These are phyloP conservation scores for Papilio polytes DNA, from an alignment of 1,140 invertebrate genomes.

Conservation along the genomic window DNA sequence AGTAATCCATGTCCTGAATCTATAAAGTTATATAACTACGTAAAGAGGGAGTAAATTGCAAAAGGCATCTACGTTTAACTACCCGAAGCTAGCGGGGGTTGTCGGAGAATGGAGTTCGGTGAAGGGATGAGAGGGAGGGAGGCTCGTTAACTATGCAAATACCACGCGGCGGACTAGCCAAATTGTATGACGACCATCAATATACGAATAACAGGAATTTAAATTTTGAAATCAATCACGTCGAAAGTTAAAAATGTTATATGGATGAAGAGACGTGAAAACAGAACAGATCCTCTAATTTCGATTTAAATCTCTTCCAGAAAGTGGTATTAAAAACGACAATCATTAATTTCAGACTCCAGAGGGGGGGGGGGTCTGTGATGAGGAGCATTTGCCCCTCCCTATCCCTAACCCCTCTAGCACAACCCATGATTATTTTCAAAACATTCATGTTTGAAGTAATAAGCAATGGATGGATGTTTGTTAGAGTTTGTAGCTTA, in stretches of 20 bases:
- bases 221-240: not conserved
- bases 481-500: too few species aligned
- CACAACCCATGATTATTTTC: too few species aligned
- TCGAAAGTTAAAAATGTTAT: not conserved
- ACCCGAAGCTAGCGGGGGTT: conserved; percentile 40
- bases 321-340: too few species aligned
- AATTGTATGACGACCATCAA: conserved; percentile 34
- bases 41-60: conserved; percentile 35
- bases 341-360: too few species aligned
- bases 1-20: not conserved
- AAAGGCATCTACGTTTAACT: conserved; percentile 41
- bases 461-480: too few species aligned
- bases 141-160: conserved; percentile 71
- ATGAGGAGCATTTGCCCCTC: too few species aligned
- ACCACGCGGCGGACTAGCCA: conserved; percentile 42
- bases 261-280: not conserved
- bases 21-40: conserved; percentile 22
- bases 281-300: not conserved
- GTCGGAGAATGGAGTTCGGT: conserved; percentile 32
- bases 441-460: too few species aligned
- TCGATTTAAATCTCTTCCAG: too few species aligned
- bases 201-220: not conserved
- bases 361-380: too few species aligned
- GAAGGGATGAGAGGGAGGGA: conserved; percentile 24
- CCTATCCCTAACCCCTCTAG: too few species aligned